Base-by-base conservation (phyloP, 2,888 invertebrate genomes). In the Xestobium rufovillosum region DNA sequence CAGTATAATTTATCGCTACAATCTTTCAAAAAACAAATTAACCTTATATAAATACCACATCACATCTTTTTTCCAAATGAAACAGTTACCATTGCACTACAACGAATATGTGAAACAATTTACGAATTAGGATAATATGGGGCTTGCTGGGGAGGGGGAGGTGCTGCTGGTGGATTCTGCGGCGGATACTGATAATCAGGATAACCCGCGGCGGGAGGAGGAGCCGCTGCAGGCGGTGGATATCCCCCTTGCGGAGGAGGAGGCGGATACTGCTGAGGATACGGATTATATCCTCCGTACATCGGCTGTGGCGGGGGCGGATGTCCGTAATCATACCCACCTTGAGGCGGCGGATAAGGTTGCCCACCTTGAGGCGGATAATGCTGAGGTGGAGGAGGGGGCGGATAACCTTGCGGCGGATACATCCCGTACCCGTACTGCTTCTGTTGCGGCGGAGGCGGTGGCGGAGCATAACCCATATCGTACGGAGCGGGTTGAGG, bases 401-500 rank as follows among this genome's bases (percentile, higher is more conserved):
- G 59, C 0, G 59, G 56, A 47, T 60, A 61, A 14, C 55, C 57
- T 33, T 62, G 63, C n/a, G n/a, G 41, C 14, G 47, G 49, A 34
- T 50, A 50, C 39, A 45, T 43, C 12, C 23, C 23, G 42, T 57
- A 59, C 17, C 55, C 55, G 39, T 57, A 56, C 34, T 55, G 55
- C 36, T 59, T 60, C 26, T 49, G 51, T 25, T 45, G 47, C n/a
- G 45, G 50, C n/a, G 49, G 51, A 14, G 47, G 51, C 15, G n/a
- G n/a, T 12, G 46, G 47, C 13, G 38, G 47, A 29, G 52, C 52
- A 46, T 63, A 63, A 15, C 51, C 55, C 43, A 55, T 52, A 30
- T 64, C 63, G 39, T 63, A 63, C 1, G 60, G 56, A 4, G 60
- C 60, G 6, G 60, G 57, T 30, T 55, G 63, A 36, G 58, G 56